These are phyloP conservation scores for Micronycteris hirsuta DNA, from an alignment of 2,113 vertebrate genomes.

Conservation along the genomic window DNA sequence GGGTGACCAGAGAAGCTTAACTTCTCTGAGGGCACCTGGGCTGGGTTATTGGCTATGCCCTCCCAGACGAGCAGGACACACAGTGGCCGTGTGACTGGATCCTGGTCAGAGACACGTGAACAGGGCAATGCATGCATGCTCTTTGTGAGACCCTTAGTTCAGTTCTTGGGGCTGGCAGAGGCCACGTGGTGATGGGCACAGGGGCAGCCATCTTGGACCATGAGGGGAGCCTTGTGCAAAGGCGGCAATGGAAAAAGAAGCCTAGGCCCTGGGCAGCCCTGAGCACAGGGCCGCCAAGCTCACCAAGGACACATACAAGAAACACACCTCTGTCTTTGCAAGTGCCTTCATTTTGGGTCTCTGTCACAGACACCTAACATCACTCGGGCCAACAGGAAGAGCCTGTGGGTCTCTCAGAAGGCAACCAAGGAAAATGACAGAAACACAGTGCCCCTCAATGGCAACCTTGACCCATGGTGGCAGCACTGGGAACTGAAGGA, in stretches of 20 bases:
- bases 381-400: background rate
- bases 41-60: background rate
- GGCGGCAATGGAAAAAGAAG: background rate
- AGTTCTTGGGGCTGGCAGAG: background rate
- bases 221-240: background rate
- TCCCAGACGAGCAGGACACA: background rate
- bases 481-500: background rate
- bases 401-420: background rate
- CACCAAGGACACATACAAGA: background rate
- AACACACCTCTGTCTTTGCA: background rate
- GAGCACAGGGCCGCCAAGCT: no score
- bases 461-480: background rate
- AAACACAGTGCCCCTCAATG: background rate
- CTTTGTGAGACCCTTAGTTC: background rate
- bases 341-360: background rate
- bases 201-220: background rate
- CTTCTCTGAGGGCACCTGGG: background rate
- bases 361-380: background rate
- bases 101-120: background rate
- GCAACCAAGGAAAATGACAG: background rate
- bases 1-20: background rate
- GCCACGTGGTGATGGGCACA: fast-evolving
- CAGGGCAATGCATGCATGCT: background rate
- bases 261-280: background rate
- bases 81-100: background rate